Base-by-base conservation (phyloP, 1,140 invertebrate genomes). In the Neomicropteryx cornuta region DNA sequence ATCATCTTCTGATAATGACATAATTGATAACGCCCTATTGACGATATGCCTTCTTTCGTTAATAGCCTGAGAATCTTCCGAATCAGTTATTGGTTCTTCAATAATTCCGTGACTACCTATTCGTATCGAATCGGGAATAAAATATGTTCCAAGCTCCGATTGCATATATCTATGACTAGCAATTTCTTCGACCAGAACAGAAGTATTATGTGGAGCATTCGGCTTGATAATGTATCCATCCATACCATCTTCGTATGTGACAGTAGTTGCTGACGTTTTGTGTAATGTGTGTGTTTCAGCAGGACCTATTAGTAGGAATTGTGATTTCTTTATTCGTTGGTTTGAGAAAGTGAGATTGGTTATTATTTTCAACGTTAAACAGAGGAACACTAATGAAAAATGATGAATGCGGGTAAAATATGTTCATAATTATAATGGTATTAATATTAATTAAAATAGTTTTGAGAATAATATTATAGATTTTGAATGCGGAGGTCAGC, bases 1-100 rank as follows among this genome's bases (percentile, higher is more conserved):
- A 20, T 79, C 77, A 41, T 79, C 77, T 50, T 79, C 77, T 0
- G 76, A 77, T 8, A 77, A 56, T 0, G 76, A 78, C 17, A 73
- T 66, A 4, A 81, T 79, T 0, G 77, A 79, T 13, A 79, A 55
- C 3, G 70, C 71, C 44, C 73, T 65, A 49, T 68, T 72, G 0
- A 65, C 51, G 11, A 45, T 45, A 11, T 68, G 46, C 45, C 54
- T 68, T 16, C 47, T 48, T 18, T 59, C 49, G 45, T 56, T 53
- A 14, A 52, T 53, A 38, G 51, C 55, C 30, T 45, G 58, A 18
- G 66, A 60, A n/a, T 51, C 55, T 33, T 70, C 65, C 6, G 66
- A 70, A 47, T 70, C 67, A n/a, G 59, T 60, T 37, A 52, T 53
- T 3, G 68, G 66, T 51, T 71, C 69, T 47, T 72, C 70, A 20